Evolutionary conservation across 1,140 invertebrate genomes (phyloP), one percentile per base, ranked within the genome.

Genomic region (Drosophila saltans): DNA sequence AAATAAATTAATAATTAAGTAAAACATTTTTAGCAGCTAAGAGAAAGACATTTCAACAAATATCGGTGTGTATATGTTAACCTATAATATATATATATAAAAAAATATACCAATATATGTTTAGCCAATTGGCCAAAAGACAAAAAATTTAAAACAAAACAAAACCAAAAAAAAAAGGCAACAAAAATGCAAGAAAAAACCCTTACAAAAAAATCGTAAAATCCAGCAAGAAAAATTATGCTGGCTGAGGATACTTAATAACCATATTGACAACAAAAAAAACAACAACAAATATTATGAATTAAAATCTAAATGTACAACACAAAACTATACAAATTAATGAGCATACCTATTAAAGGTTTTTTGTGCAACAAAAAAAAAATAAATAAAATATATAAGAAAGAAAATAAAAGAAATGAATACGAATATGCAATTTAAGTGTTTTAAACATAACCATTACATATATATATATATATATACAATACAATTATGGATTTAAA

Each of bases 261-360:
- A 52, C 24, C 45, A 52, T 26, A 52, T 26, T 62, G 59, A 66
- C 28, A 30, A 57, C 21, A 58, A 43, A 45, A 41, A 8, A 63
- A 63, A 77, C 36, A 43, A 65, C 52, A 33, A 39, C 26, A 63
- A 26, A 67, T 41, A 43, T 43, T 24, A 52, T 24, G 24, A 26
- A 52, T 52, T 52, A 52, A 52, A 33, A 69, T 39, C 43, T 60
- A 48, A 36, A 68, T 21, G 72, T 58, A 69, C 48, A n/a, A 33
- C 21, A 76, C 40, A 77, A 77, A 67, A 68, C 66, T 66, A 81
- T 61, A 61, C 65, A 41, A 69, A 40, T 69, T 62, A 24, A 65
- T 80, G 80, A 86, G 68, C 81, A 89, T 88, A 88, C 83, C 83
- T 88, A 89, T 83, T 83, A 89, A 89, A 89, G 80, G 83, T 89